Evolutionary conservation across 2,888 invertebrate species (phyloP).

Genomic region (Lithophane socia): DNA sequence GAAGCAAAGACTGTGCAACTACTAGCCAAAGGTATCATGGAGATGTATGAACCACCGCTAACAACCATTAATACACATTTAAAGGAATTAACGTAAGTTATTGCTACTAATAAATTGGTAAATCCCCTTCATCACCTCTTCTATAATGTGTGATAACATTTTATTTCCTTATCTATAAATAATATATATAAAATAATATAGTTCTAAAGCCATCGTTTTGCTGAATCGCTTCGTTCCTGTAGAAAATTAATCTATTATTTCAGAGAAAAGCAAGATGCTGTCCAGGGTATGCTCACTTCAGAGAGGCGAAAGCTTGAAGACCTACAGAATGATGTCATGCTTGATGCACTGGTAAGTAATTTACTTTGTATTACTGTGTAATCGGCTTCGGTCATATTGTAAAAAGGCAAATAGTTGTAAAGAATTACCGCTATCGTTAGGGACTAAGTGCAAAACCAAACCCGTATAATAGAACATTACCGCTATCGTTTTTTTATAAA

Average conservation of each 20-base stretch:
- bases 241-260: slow-evolving; percentile 46
- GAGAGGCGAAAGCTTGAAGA: slow-evolving; percentile 84
- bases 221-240: neutral
- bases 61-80: slow-evolving; percentile 86
- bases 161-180: neutral
- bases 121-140: neutral
- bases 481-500: too few species aligned
- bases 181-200: neutral
- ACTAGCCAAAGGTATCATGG: slow-evolving; percentile 84
- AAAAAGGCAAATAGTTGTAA: too few species aligned
- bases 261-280: slow-evolving; percentile 85
- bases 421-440: too few species aligned
- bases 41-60: slow-evolving; percentile 86
- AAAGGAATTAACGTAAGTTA: slow-evolving; percentile 86
- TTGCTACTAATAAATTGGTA: slow-evolving; percentile 25
- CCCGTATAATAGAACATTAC: too few species aligned
- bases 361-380: neutral
- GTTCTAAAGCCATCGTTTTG: neutral
- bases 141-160: neutral
- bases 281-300: slow-evolving; percentile 80
- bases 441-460: too few species aligned
- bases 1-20: slow-evolving; percentile 80
- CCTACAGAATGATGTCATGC: slow-evolving; percentile 85
- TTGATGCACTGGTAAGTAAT: slow-evolving; percentile 83
- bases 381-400: too few species aligned